Base-by-base conservation (phyloP, 37 sponge, comb jelly and placozoan species). In the Halichondria panicea region DNA sequence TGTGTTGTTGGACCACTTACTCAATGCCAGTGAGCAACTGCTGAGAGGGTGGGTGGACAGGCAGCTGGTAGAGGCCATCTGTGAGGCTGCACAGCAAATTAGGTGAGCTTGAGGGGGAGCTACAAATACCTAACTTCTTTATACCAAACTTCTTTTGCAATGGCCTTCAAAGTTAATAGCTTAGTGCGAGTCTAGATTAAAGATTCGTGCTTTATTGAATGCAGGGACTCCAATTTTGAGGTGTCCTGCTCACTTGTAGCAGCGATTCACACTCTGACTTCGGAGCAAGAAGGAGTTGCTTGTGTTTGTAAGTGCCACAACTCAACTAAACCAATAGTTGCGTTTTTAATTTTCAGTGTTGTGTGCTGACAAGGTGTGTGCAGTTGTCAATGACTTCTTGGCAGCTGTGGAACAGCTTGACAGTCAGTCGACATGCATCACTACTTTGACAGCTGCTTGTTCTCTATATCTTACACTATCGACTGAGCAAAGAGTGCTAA, bases 91-190 rank as follows among this genome's bases (percentile, higher is more conserved):
- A n/a, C 13, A 74, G 41, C 58, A 74, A 35, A 74, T 40, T 36
- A 74, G 41, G 74, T 74, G 6, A n/a, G 70, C 44, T n/a, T n/a
- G 56, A 55, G 56, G n/a, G n/a, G n/a, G n/a, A n/a, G n/a, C n/a
- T n/a, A n/a, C n/a, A n/a, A n/a, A n/a, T n/a, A n/a, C n/a, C 4
- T 18, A 11, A 48, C 52, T 15, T 11, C 52, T 48, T 11, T 48
- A 48, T 48, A 48, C 52, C n/a, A n/a, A n/a, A n/a, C 52, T 15
- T 15, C 52, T 11, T 48, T 11, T 48, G 52, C 52, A 11, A 18
- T 48, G 52, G 15, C 52, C 52, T 18, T 48, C 52, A 48, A 15
- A 18, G 52, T 18, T 48, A 18, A 11, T 18, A 48, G 13, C 52
- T 48, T 11, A 15, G 52, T 18, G 15, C 15, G 52, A 48, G 52